Evolutionary conservation across 2,113 vertebrate species (phyloP).

Genomic region (Paratilapia polleni): DNA sequence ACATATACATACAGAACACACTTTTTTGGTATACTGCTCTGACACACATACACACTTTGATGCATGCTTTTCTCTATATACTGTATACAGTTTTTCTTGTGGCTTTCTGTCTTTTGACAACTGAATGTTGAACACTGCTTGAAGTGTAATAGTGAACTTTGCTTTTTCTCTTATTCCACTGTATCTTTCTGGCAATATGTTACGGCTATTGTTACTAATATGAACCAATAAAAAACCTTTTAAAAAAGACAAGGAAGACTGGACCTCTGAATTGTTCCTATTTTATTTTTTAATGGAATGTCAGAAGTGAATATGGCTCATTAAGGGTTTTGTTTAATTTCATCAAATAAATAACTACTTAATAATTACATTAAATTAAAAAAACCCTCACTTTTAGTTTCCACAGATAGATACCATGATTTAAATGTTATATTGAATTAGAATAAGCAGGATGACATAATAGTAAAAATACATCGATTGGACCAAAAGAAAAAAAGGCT

Average conservation of each 20-base stretch:
- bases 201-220: constrained; percentile 45
- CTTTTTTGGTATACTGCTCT: accelerated
- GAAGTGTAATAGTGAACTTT: constrained; percentile 4
- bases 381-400: not conserved
- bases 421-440: not conserved
- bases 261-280: not conserved
- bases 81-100: constrained; percentile 3
- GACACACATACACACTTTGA: constrained; percentile 30
- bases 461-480: too few species aligned
- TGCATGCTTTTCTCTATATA: constrained; percentile 50
- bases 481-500: too few species aligned
- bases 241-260: constrained; percentile 19
- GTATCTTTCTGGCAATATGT: constrained; percentile 26
- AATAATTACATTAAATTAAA: not conserved
- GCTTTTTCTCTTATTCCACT: constrained; percentile 27
- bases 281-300: constrained; percentile 23
- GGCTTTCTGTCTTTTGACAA: constrained; percentile 27
- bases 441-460: not conserved
- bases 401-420: not conserved
- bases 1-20: not conserved
- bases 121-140: constrained; percentile 47
- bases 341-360: too few species aligned
- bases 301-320: constrained; percentile 1
- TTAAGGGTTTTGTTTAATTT: not conserved
- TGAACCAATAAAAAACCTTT: constrained; percentile 49